Conservation (phyloP, 92 coral and sea anemone genomes). For the Umimayanthus kanabou region DNA sequence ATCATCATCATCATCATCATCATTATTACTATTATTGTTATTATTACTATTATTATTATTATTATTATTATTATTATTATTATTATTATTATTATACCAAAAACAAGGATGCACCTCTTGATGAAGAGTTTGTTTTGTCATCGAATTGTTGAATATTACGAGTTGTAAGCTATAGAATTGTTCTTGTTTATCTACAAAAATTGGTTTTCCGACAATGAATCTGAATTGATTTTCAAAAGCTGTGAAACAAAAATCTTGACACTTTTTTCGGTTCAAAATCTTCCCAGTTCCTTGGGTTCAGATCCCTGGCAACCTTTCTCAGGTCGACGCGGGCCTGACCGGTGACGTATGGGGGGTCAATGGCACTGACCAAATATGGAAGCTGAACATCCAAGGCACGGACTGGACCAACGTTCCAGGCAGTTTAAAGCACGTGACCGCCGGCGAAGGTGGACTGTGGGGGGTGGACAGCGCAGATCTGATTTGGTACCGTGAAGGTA, state of each 20-base stretch:
- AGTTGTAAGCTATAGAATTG: no score
- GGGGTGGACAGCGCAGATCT: constrained; percentile 2
- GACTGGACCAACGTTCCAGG: constrained; percentile 18
- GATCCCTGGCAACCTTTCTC: neutral
- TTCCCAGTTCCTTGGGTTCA: constrained; percentile 16
- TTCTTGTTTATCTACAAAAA: no score
- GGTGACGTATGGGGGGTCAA: constrained; percentile 28
- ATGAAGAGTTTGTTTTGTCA: no score
- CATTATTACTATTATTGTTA: no score
- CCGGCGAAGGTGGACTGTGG: constrained; percentile 17
- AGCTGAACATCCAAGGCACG: neutral
- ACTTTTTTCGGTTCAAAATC: neutral
- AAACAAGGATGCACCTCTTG: no score
- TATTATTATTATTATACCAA: no score
- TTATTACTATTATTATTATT: no score
- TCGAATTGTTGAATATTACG: no score
- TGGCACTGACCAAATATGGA: constrained; percentile 10
- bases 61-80: no score
- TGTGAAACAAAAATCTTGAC: neutral
- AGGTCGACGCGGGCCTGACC: constrained; percentile 38
- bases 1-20: no score
- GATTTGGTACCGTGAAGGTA: neutral
- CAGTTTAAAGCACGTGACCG: neutral
- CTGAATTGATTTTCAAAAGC: neutral
- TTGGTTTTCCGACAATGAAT: no score